Base-by-base conservation (phyloP, 2,888 invertebrate species). In the Ryuthela nishihirai region DNA sequence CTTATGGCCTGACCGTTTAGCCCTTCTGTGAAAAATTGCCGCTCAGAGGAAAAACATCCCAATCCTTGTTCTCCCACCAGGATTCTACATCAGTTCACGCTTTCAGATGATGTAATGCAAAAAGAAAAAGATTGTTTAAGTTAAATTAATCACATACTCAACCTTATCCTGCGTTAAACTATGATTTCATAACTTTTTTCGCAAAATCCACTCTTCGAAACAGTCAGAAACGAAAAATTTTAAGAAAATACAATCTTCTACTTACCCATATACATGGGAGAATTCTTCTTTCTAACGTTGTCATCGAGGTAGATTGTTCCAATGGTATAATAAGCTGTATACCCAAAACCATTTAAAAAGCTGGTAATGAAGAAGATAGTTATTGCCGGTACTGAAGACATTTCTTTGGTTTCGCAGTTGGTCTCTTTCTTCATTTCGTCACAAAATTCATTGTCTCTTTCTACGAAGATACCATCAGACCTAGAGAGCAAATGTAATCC, bases 291-390 rank as follows among this genome's bases (percentile, higher is more conserved):
- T 17, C 38, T 64, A 9, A 62, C 54, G 34, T 63, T 65, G 42
- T 67, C 65, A 36, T 65, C 66, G 4, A 66, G 39, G 18, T 64
- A 66, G 3, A 64, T 56, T 4, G 54, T 36, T 7, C 66, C 66
- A 17, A 67, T 29, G 7, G 54, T 46, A 26, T 63, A 64, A 39
- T 49, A 66, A 2, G 54, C 60, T 17, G 60, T 64, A 20, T 60
- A 60, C n/a, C 67, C 67, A 26, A 67, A 48, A 10, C 67, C 66
- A 40, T 59, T 63, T 1, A 66, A 15, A 23, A 65, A 67, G 48
- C 52, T 62, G 2, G 62, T 65, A 5, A 62, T 4, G 35, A 64
- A 61, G 9, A 67, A 26, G 9, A 62, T 34, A 15, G 50, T 20
- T 2, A 59, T 62, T 25, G 62, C 67, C 9, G 53, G 45, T 21